Conservation (phyloP, 35 echinoderm and acorn worm genomes). For the Anneissia japonica region DNA sequence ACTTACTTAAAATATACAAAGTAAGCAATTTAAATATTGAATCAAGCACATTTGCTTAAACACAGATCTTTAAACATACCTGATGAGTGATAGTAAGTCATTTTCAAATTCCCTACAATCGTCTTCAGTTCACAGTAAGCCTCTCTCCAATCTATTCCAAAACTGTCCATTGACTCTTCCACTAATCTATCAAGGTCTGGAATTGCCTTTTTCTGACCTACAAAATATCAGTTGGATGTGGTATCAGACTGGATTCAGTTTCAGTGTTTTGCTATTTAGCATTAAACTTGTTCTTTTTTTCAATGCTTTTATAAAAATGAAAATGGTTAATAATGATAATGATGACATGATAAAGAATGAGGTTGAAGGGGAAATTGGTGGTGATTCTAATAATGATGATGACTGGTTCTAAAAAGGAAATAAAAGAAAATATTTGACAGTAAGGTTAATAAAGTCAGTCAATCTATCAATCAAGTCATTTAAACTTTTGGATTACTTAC, state of each 20-base stretch:
- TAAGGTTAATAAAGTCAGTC: no score
- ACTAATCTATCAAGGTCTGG: slow-evolving; percentile 48
- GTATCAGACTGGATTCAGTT: not conserved
- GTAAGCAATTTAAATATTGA: no score
- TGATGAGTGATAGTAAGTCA: not conserved
- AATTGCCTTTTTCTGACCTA: slow-evolving; percentile 47
- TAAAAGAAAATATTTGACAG: not conserved
- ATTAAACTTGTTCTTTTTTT: not conserved
- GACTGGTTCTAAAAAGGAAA: slow-evolving; percentile 16
- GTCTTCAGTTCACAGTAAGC: slow-evolving; percentile 53
- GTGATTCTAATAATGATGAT: no score
- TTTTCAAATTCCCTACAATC: slow-evolving; percentile 28
- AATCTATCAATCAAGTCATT: no score
- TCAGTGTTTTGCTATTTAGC: not conserved
- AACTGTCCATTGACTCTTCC: slow-evolving; percentile 59
- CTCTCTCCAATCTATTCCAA: slow-evolving; percentile 74
- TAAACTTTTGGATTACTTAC: no score
- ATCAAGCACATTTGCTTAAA: no score
- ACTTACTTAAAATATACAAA: no score
- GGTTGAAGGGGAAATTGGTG: not conserved
- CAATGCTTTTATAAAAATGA: not conserved
- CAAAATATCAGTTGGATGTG: not conserved
- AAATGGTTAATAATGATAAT: not conserved
- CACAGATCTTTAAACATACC: not conserved
- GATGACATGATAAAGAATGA: slow-evolving; percentile 1